These are phyloP conservation scores for Megaptera novaeangliae DNA, from an alignment of 2,113 vertebrate species.

Conservation along the genomic window DNA sequence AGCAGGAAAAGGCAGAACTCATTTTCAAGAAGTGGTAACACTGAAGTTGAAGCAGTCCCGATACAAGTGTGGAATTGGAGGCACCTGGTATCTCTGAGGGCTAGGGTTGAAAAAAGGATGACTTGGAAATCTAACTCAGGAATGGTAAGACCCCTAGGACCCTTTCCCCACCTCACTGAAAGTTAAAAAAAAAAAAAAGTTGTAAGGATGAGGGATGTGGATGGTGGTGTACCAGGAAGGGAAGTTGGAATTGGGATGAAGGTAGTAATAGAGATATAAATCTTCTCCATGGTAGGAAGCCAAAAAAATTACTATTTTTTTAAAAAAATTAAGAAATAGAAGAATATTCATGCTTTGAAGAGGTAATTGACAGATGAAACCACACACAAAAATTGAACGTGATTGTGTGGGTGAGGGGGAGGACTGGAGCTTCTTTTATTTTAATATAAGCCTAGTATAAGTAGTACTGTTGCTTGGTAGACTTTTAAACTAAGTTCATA, in stretches of 20 bases:
- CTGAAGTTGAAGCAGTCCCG: background rate
- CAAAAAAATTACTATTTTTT: background rate
- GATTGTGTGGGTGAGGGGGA: background rate
- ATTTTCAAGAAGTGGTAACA: background rate
- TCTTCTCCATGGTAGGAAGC: background rate
- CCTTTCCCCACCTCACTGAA: background rate
- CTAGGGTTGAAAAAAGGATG: background rate
- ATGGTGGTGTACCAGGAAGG: background rate
- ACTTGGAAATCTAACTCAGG: background rate
- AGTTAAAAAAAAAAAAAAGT: background rate
- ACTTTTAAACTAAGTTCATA: background rate
- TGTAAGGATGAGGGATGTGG: background rate
- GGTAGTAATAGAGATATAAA: background rate
- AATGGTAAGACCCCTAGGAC: background rate
- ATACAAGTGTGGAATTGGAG: background rate
- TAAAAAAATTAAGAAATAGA: background rate
- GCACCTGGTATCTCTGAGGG: background rate
- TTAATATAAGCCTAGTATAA: background rate
- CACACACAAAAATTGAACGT: background rate
- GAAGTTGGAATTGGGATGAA: background rate
- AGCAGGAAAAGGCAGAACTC: background rate
- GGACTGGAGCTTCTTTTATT: background rate
- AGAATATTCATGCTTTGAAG: background rate
- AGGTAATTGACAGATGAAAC: background rate
- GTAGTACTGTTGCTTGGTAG: background rate